Conservation (phyloP, 2,113 vertebrate species). For the Neogobius melanostomus region DNA sequence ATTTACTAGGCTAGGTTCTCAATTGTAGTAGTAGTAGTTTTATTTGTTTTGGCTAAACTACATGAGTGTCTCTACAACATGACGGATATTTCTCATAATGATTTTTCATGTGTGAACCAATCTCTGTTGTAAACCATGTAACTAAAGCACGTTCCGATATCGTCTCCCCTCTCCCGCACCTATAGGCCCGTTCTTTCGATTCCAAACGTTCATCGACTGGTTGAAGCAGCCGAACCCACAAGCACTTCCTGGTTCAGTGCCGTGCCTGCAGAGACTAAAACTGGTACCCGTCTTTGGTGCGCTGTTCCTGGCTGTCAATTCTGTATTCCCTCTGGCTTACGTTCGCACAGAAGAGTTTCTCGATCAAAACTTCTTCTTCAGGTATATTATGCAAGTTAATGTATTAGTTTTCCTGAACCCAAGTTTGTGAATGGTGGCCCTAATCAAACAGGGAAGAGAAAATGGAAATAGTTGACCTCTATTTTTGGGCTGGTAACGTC, state of each 20-base stretch:
- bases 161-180: conserved; percentile 6
- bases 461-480: too few species aligned
- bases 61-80: too few species aligned
- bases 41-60: too few species aligned
- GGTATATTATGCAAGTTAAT: conserved; percentile 47
- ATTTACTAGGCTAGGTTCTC: too few species aligned
- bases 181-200: conserved; percentile 88
- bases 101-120: too few species aligned
- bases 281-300: conserved; percentile 80
- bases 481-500: too few species aligned
- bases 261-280: conserved; percentile 79
- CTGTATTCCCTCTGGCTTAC: conserved; percentile 81
- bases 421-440: too few species aligned
- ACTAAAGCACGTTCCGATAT: conserved; percentile 36
- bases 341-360: conserved; percentile 83
- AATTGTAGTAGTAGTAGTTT: too few species aligned
- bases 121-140: not conserved
- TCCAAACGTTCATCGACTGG: conserved; percentile 86
- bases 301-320: conserved; percentile 80
- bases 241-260: conserved; percentile 77
- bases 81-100: too few species aligned
- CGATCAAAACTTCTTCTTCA: conserved; percentile 74
- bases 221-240: conserved; percentile 78
- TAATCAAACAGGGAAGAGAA: too few species aligned
- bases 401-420: too few species aligned